Conservation (phyloP, 2,113 vertebrate species). For the Eurypyga helias region DNA sequence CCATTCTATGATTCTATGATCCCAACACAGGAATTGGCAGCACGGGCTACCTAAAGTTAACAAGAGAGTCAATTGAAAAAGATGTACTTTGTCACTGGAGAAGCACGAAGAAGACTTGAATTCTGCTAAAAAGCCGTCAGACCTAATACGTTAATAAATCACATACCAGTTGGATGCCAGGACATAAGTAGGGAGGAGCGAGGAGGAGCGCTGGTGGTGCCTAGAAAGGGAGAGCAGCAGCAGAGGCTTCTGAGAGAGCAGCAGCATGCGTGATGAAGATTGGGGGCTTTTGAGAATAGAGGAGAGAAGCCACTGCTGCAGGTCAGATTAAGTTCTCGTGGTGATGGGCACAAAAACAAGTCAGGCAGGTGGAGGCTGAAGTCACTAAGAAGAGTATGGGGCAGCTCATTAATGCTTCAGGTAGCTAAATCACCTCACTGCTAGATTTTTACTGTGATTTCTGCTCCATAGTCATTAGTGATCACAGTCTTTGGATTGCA, state of each 20-base stretch:
- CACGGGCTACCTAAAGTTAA: accelerated
- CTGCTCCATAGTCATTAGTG: not conserved
- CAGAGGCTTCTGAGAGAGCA: not conserved
- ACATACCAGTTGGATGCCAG: not conserved
- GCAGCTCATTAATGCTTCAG: not conserved
- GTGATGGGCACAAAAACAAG: not conserved
- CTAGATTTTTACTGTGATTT: not conserved
- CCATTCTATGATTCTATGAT: too few relatives aligned
- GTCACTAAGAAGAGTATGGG: not conserved
- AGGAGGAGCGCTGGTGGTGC: not conserved
- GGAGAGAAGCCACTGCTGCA: not conserved
- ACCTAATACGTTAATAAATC: too few relatives aligned
- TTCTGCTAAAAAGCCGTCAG: not conserved
- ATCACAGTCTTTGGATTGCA: not conserved
- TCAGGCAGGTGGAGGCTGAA: not conserved
- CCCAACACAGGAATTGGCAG: not conserved
- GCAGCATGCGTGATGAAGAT: not conserved
- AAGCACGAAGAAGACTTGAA: not conserved
- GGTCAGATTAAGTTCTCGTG: not conserved
- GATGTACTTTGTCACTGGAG: not conserved
- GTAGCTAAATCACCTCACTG: not conserved
- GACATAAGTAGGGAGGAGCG: not conserved
- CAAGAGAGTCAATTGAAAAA: not conserved
- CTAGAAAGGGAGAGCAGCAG: not conserved
- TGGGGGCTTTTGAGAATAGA: not conserved